These are phyloP conservation scores for Hycleus cichorii DNA, from an alignment of 1,140 invertebrate genomes.

Conservation along the genomic window DNA sequence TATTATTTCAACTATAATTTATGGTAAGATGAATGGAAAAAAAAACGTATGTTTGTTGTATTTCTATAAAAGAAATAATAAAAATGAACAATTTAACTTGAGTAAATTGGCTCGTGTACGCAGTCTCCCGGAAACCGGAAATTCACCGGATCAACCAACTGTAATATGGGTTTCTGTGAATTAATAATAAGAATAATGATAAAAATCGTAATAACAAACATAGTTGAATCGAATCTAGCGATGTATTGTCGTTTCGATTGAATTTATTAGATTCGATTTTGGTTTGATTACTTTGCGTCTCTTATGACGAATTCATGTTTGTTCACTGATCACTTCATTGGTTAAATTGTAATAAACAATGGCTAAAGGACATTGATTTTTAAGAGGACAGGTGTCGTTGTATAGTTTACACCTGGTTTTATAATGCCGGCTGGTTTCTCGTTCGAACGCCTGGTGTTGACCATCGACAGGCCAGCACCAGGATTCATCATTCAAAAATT, in stretches of 20 bases:
- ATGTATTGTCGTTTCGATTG: too few species aligned
- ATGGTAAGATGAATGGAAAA: not conserved
- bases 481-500: too few species aligned
- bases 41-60: not conserved
- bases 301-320: too few species aligned
- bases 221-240: not conserved
- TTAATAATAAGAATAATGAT: not conserved
- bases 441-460: constrained; percentile 11
- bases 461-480: not conserved
- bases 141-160: constrained; percentile 17
- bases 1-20: not conserved
- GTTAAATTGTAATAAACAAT: constrained; percentile 23
- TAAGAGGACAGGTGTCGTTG: constrained; percentile 33
- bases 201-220: not conserved
- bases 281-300: too few species aligned
- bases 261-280: too few species aligned
- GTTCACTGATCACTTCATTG: constrained; percentile 8
- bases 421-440: constrained; percentile 28
- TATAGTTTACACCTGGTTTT: constrained; percentile 31
- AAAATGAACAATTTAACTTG: constrained; percentile 19
- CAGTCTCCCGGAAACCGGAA: constrained; percentile 17
- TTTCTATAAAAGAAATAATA: not conserved
- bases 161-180: constrained; percentile 18
- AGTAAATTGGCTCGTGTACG: constrained; percentile 19
- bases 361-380: constrained; percentile 34